These are phyloP conservation scores for Clarias pachynema DNA, from an alignment of 2,797 vertebrate genomes.

Conservation along the genomic window DNA sequence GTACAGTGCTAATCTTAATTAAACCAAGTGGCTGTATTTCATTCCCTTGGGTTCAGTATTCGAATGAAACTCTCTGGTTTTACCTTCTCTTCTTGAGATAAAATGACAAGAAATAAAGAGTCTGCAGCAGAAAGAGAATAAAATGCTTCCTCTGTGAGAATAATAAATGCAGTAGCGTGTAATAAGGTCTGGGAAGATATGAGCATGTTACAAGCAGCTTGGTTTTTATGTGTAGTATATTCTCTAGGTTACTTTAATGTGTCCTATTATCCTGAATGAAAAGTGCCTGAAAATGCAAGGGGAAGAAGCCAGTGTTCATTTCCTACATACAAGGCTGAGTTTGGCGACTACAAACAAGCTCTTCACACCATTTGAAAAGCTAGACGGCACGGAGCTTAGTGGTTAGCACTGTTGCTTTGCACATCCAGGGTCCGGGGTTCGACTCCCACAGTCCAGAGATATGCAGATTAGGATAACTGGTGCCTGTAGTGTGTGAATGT, in stretches of 20 bases:
- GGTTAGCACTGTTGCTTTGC: no score
- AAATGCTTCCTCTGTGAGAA: neutral
- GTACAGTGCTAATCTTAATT: constrained; percentile 64
- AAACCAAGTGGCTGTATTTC: constrained; percentile 67
- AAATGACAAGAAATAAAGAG: constrained; percentile 41
- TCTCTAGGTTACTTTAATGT: neutral
- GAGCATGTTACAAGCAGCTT: neutral
- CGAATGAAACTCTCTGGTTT: constrained; percentile 65
- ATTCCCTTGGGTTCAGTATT: constrained; percentile 63
- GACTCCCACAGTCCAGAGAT: no score
- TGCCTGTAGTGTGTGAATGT: no score
- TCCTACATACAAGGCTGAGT: neutral
- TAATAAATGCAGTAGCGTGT: neutral
- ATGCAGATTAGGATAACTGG: no score
- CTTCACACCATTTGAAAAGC: no score
- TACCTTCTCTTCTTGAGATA: constrained; percentile 57
- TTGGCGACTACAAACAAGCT: no score
- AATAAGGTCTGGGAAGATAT: neutral
- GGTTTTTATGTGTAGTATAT: neutral
- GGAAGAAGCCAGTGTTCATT: neutral
- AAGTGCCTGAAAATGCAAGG: neutral
- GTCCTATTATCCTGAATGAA: neutral
- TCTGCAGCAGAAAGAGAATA: constrained; percentile 29
- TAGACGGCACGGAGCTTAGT: no score
- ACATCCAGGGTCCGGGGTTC: no score